Percentiles rank a stretch among this genome's conserved stretches.
These are phyloP conservation scores for Centropyge bicolor DNA, from an alignment of 2,797 vertebrate genomes.

Conservation along the genomic window DNA sequence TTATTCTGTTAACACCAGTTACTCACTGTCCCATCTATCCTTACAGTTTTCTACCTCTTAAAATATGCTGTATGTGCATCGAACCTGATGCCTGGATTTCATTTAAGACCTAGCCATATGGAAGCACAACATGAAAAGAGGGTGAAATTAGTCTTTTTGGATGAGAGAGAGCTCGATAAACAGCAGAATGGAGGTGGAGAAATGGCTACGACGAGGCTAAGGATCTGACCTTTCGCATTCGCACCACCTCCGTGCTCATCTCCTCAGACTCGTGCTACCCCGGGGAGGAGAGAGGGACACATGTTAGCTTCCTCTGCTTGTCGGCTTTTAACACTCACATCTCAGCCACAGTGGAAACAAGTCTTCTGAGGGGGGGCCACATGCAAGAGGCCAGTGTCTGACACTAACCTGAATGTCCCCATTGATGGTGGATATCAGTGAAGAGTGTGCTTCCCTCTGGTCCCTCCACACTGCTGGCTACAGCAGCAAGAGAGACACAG, in stretches of 20 bases:
- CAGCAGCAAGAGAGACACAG: constrained; percentile 85
- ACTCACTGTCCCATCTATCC: constrained; percentile 14
- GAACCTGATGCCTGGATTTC: constrained; percentile 53
- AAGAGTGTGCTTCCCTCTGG: constrained; percentile 83
- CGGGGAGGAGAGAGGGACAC: constrained; percentile 75
- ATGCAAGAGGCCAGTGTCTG: constrained; percentile 52
- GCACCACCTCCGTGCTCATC: constrained; percentile 89
- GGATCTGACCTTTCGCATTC: constrained; percentile 96
- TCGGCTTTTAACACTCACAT: constrained; percentile 39
- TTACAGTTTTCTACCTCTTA: constrained; percentile 37
- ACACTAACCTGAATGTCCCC: constrained; percentile 94
- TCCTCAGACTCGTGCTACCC: constrained; percentile 87
- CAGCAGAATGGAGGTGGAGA: constrained; percentile 65
- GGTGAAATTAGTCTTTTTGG: constrained; percentile 60
- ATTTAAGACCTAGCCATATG: constrained; percentile 57
- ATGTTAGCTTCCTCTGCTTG: constrained; percentile 71
- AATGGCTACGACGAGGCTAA: constrained; percentile 50
- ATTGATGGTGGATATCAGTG: constrained; percentile 87
- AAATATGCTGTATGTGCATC: constrained; percentile 37
- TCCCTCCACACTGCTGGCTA: constrained; percentile 89
- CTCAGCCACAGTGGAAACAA: constrained; percentile 35
- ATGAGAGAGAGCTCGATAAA: constrained; percentile 55
- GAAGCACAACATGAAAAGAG: constrained; percentile 70
- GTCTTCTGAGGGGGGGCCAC: constrained; percentile 16
- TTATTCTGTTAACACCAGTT: background rate